Conservation (phyloP, 1,140 invertebrate genomes). For the Sminthurides bifidus region DNA sequence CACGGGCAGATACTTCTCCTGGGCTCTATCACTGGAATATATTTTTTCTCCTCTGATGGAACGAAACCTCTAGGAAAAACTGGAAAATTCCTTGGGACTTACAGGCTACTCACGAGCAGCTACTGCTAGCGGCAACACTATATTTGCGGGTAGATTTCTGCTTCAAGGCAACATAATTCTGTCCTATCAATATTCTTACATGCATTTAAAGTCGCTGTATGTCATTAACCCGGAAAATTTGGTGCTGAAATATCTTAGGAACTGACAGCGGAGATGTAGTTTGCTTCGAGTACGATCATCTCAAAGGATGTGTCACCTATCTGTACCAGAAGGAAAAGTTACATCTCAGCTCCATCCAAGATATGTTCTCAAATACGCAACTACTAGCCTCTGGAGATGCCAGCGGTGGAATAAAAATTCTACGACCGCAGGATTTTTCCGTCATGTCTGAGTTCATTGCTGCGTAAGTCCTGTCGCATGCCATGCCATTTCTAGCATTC, state of each 20-base stretch:
- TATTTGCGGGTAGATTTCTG: slow-evolving; percentile 8
- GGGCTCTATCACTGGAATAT: slow-evolving; percentile 11
- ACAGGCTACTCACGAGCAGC: slow-evolving; percentile 2
- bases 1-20: slow-evolving; percentile 9
- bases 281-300: slow-evolving; percentile 1
- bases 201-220: neutral
- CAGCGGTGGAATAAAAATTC: slow-evolving; percentile 11
- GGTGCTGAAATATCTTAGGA: slow-evolving; percentile 2
- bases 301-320: neutral
- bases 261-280: slow-evolving; percentile 21
- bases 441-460: neutral
- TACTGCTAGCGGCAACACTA: neutral
- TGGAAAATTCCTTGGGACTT: slow-evolving; percentile 6
- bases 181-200: neutral
- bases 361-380: neutral
- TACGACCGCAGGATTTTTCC: slow-evolving; percentile 5
- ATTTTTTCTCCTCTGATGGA: slow-evolving; percentile 14
- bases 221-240: neutral
- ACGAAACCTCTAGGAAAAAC: slow-evolving; percentile 11
- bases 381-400: slow-evolving; percentile 11
- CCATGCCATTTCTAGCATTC: neutral
- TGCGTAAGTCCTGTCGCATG: neutral
- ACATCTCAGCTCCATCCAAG: slow-evolving; percentile 4
- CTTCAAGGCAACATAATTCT: neutral
- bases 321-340: neutral